Percentiles rank a stretch among this genome's conserved stretches.
Evolutionary conservation across 1,140 invertebrate species (phyloP).

Genomic region (Chlorops oryzae): DNA sequence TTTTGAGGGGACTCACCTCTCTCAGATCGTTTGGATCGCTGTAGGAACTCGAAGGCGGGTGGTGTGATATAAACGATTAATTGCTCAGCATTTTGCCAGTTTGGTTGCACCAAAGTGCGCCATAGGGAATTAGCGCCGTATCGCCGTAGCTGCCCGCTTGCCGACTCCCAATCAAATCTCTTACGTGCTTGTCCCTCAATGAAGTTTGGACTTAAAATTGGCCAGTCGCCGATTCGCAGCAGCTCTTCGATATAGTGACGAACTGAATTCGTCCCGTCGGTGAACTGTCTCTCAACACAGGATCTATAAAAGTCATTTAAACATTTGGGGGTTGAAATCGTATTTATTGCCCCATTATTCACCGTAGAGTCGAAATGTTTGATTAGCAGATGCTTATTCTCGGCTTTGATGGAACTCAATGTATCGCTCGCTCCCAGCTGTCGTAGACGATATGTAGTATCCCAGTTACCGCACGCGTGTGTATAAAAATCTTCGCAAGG

Average conservation of each 20-base stretch:
- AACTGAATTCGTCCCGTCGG: no score
- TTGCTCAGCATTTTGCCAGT: conserved; percentile 38
- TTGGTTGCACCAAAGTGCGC: conserved; percentile 26
- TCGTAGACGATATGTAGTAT: conserved; percentile 15
- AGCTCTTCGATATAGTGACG: conserved; percentile 25
- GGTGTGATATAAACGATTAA: conserved; percentile 31
- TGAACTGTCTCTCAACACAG: conserved; percentile 26
- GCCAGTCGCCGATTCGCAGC: conserved; percentile 19
- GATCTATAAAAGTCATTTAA: conserved; percentile 33
- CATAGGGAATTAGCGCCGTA: conserved; percentile 30
- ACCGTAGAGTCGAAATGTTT: conserved; percentile 15
- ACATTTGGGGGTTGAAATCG: no score
- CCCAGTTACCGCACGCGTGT: conserved; percentile 40
- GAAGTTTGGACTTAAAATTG: conserved; percentile 17
- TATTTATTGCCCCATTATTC: no score
- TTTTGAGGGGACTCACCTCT: not conserved
- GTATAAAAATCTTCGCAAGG: conserved; percentile 33
- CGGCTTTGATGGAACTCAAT: conserved; percentile 23
- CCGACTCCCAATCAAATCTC: conserved; percentile 24
- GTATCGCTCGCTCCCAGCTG: conserved; percentile 27
- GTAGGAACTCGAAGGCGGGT: conserved; percentile 22
- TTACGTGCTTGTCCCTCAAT: not conserved
- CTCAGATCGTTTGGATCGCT: not conserved
- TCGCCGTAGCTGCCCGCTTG: conserved; percentile 24
- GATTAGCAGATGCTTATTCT: conserved; percentile 27